Evolutionary conservation across 2,888 invertebrate genomes (phyloP).

Genomic region (Micoletzkya japonica): DNA sequence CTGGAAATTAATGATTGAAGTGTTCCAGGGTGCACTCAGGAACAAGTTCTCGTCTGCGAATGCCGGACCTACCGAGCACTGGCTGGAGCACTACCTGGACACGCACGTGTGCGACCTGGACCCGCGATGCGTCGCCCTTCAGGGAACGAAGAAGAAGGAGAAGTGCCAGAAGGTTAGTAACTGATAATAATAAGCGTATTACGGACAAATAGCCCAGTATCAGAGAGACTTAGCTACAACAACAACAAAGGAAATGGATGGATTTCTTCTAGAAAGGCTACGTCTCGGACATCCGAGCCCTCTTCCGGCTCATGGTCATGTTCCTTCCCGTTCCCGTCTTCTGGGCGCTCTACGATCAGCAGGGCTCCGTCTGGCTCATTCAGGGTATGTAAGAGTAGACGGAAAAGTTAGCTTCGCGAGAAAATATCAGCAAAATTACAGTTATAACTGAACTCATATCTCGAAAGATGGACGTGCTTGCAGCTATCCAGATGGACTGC

Average conservation of each 20-base stretch:
- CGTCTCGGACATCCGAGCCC: constrained; percentile 54
- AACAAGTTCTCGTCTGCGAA: constrained; percentile 41
- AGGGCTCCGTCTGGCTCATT: constrained; percentile 89
- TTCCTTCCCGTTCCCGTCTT: constrained; percentile 79
- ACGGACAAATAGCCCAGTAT: neutral
- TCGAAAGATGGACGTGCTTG: neutral
- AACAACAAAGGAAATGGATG: too few species aligned
- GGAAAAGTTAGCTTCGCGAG: neutral
- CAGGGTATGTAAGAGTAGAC: constrained; percentile 72
- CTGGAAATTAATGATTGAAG: neutral
- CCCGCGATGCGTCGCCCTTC: constrained; percentile 38
- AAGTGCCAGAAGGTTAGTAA: constrained; percentile 39
- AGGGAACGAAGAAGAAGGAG: constrained; percentile 36
- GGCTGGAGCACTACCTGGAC: constrained; percentile 55
- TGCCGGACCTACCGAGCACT: constrained; percentile 45
- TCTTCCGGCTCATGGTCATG: constrained; percentile 59
- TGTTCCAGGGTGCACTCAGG: constrained; percentile 44
- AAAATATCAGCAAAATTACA: neutral
- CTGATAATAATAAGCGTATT: neutral
- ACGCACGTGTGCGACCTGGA: constrained; percentile 51
- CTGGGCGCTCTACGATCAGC: constrained; percentile 95
- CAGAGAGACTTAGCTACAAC: too few species aligned
- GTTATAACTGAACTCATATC: neutral
- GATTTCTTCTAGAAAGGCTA: constrained; percentile 39
- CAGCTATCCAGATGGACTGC: constrained; percentile 58